phyloP scores from a whole-genome alignment of 2,113 vertebrate genomes.

The Tragelaphus strepsiceros region DNA sequence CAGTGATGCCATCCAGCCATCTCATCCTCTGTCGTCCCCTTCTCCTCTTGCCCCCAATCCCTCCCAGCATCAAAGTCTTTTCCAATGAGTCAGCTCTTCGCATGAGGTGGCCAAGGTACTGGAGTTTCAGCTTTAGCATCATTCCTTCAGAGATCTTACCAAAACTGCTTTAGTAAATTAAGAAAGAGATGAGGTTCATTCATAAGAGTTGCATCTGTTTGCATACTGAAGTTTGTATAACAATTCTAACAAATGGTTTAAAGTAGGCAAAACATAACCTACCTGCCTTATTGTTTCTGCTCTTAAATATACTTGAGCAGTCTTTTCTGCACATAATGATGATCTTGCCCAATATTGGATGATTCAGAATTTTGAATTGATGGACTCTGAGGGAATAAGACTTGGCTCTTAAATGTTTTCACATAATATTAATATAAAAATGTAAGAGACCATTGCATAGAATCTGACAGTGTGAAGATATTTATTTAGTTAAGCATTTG shows the following conservation, averaged over 20 bases:
- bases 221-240: background rate
- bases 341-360: background rate
- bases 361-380: background rate
- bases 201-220: background rate
- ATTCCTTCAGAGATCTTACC: background rate
- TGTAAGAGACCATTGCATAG: background rate
- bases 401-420: conserved; percentile 14
- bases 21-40: too few relatives aligned
- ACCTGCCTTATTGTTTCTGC: background rate
- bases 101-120: too few relatives aligned
- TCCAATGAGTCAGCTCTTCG: too few relatives aligned
- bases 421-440: background rate
- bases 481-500: conserved; percentile 32
- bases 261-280: background rate
- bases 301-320: background rate
- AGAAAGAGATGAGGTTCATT: conserved; percentile 21
- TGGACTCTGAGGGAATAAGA: background rate
- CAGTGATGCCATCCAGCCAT: too few relatives aligned
- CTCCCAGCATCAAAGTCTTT: too few relatives aligned
- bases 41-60: too few relatives aligned
- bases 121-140: too few relatives aligned
- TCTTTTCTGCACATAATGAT: background rate
- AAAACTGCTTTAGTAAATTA: background rate
- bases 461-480: background rate
- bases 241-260: background rate